Evolutionary conservation across 2,113 vertebrate genomes (phyloP).

Genomic region (Actinemys pallida): DNA sequence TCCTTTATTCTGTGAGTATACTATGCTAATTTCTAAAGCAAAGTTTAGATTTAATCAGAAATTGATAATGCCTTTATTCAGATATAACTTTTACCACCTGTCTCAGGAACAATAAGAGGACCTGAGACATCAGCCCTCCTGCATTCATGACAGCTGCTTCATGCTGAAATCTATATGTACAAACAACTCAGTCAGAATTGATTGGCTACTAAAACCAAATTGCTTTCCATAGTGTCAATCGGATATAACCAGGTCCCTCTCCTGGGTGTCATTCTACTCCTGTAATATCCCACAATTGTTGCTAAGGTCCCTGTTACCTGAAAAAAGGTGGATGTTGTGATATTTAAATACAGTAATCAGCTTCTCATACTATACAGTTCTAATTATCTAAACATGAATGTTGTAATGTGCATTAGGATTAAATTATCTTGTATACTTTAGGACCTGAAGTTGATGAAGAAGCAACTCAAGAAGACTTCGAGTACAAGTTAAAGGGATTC

Average conservation of each 20-base stretch:
- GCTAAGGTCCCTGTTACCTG: neutral
- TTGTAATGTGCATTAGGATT: neutral
- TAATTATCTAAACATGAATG: neutral
- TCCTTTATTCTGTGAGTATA: neutral
- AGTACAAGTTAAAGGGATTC: constrained; percentile 95
- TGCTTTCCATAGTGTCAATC: neutral
- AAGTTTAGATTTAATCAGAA: neutral
- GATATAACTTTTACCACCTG: neutral
- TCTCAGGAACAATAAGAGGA: neutral
- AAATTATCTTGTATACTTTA: constrained; percentile 62
- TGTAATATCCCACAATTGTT: neutral
- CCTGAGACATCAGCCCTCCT: neutral
- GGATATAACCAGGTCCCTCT: neutral
- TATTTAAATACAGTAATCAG: neutral
- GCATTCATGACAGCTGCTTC: neutral
- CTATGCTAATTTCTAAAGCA: neutral
- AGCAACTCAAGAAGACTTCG: constrained; percentile 92
- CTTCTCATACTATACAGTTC: neutral
- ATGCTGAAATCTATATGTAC: neutral
- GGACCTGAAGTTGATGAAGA: constrained; percentile 92
- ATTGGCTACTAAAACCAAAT: neutral
- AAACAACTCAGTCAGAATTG: neutral
- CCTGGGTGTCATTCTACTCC: neutral
- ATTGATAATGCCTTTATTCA: neutral
- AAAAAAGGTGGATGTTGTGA: neutral